phyloP scores from a whole-genome alignment of 2,113 vertebrate species.

The Rallus limicola region DNA sequence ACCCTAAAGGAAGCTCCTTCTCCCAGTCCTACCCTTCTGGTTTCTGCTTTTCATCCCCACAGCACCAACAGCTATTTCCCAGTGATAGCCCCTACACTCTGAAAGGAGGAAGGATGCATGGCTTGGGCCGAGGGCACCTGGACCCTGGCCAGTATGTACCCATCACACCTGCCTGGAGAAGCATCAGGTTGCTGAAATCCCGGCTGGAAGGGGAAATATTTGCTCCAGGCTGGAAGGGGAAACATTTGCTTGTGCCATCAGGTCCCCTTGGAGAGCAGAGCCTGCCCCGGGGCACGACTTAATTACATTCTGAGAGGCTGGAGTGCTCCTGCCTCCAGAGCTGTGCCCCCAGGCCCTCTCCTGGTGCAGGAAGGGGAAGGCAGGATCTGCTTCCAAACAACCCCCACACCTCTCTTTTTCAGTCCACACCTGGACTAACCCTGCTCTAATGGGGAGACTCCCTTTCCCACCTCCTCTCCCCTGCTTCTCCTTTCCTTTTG shows the following conservation, averaged over 20 bases:
- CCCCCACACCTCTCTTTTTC: not conserved
- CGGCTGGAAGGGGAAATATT: not conserved
- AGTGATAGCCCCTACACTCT: rapidly evolving
- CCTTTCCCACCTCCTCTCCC: not conserved
- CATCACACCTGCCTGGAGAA: not conserved
- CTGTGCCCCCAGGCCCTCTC: not conserved
- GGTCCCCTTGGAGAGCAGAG: not conserved
- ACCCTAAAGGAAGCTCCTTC: not conserved
- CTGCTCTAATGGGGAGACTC: not conserved
- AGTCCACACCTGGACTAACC: not conserved
- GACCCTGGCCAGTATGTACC: not conserved
- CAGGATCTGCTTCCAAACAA: not conserved
- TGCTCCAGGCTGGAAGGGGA: not conserved
- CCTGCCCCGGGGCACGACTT: not conserved
- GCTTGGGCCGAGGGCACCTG: not conserved
- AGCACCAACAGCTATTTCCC: rapidly evolving
- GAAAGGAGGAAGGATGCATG: not conserved
- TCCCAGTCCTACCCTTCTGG: not conserved
- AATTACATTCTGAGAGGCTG: conserved; percentile 25
- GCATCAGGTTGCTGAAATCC: not conserved
- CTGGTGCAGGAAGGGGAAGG: not conserved
- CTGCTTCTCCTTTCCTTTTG: not conserved
- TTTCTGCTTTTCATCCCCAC: not conserved
- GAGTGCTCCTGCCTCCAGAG: not conserved
- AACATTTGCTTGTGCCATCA: not conserved